These are phyloP conservation scores for Mycalesis mineus DNA, from an alignment of 2,888 invertebrate species.

Conservation along the genomic window DNA sequence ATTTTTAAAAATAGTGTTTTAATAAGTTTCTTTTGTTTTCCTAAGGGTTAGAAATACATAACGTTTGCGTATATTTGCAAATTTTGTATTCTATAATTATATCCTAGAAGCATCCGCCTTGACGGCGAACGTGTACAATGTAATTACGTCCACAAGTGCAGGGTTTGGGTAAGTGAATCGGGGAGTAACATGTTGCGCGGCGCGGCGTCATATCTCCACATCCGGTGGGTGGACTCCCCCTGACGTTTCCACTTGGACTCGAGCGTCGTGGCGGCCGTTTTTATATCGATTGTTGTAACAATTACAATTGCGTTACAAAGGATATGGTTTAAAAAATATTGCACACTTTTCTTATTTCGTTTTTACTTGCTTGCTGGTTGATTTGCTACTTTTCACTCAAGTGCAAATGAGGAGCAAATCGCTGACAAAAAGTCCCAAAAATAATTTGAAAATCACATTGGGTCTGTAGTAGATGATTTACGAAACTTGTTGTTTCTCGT, in stretches of 20 bases:
- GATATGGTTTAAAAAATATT: not conserved
- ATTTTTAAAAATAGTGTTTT: too few species aligned
- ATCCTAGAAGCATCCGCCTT: too few species aligned
- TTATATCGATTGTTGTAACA: slow-evolving; percentile 44
- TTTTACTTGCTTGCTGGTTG: too few species aligned
- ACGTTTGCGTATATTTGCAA: too few species aligned
- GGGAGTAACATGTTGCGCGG: slow-evolving; percentile 44
- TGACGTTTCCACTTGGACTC: slow-evolving; percentile 45
- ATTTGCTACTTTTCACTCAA: too few species aligned
- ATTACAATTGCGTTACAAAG: not conserved
- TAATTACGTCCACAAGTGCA: not conserved
- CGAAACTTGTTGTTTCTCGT: not conserved
- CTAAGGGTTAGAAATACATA: too few species aligned
- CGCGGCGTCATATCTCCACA: slow-evolving; percentile 52
- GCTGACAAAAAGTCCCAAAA: too few species aligned
- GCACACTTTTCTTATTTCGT: not conserved
- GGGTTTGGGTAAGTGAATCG: slow-evolving; percentile 39
- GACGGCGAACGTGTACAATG: not conserved
- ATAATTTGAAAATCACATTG: too few species aligned
- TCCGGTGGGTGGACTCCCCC: slow-evolving; percentile 55
- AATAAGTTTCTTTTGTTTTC: too few species aligned
- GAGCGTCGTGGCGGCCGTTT: slow-evolving; percentile 37
- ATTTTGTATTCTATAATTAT: too few species aligned
- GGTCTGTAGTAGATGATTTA: too few species aligned
- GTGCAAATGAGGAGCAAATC: too few species aligned